Evolutionary conservation across 2,888 invertebrate genomes (phyloP).

Genomic region (Lepeophtheirus nordmannii): DNA sequence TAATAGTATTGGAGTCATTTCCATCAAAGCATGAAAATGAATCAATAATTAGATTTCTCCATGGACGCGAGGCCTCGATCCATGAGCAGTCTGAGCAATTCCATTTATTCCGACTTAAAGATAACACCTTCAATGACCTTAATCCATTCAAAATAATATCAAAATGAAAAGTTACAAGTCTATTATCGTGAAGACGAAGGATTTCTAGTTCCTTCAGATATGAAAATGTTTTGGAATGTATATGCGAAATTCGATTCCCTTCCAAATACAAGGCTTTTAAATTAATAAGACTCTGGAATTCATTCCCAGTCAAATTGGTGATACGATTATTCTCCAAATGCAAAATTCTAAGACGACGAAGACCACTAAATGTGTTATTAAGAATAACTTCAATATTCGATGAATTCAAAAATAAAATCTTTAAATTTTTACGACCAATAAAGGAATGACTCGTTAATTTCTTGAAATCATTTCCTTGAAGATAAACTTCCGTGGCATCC

Average conservation of each 20-base stretch:
- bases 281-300: slow-evolving; percentile 41
- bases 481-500: slow-evolving; percentile 69
- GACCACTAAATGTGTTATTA: slow-evolving; percentile 68
- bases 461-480: slow-evolving; percentile 66
- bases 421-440: slow-evolving; percentile 62
- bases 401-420: slow-evolving; percentile 56
- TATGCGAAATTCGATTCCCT: slow-evolving; percentile 47
- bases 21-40: too few species aligned
- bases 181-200: slow-evolving; percentile 66
- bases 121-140: too few species aligned
- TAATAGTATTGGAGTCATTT: too few species aligned
- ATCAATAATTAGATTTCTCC: too few species aligned
- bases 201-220: slow-evolving; percentile 66
- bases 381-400: slow-evolving; percentile 62
- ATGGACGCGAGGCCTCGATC: too few species aligned
- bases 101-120: too few species aligned
- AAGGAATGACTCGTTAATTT: slow-evolving; percentile 64
- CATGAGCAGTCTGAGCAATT: too few species aligned
- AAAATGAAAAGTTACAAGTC: slow-evolving; percentile 53
- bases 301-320: slow-evolving; percentile 53
- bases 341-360: slow-evolving; percentile 54
- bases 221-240: slow-evolving; percentile 69
- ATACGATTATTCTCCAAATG: slow-evolving; percentile 60
- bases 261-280: slow-evolving; percentile 27
- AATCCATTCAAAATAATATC: too few species aligned